These are phyloP conservation scores for Sprattus sprattus DNA, from an alignment of 2,113 vertebrate species.

Conservation along the genomic window DNA sequence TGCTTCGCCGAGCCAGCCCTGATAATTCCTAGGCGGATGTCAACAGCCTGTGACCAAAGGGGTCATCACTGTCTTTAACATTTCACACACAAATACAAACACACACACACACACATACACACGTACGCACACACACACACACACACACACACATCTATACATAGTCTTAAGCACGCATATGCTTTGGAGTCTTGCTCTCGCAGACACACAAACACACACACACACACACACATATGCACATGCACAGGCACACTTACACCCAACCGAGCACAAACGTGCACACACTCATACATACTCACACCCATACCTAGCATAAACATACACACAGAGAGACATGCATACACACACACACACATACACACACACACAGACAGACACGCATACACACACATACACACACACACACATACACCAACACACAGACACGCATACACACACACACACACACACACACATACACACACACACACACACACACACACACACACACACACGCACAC, in stretches of 20 bases:
- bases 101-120: constrained; percentile 30
- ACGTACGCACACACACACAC: constrained; percentile 11
- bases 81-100: constrained; percentile 45
- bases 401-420: neutral
- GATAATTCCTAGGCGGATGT: constrained; percentile 57
- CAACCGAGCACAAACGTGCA: neutral
- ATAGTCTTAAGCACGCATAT: neutral
- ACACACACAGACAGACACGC: neutral
- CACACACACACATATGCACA: neutral
- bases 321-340: neutral
- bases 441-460: neutral
- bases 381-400: neutral
- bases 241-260: no score
- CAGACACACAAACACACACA: neutral
- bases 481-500: constrained; percentile 7
- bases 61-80: constrained; percentile 59
- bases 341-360: neutral
- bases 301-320: neutral
- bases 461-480: neutral
- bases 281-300: neutral
- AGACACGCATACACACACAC: neutral
- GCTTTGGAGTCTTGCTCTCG: neutral
- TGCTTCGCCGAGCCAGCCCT: constrained; percentile 47
- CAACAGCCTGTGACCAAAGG: constrained; percentile 57
- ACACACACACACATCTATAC: neutral